Conservation (phyloP, 30 jellyfish, hydroid and myxozoan species). For the Rhopilema esculentum region DNA sequence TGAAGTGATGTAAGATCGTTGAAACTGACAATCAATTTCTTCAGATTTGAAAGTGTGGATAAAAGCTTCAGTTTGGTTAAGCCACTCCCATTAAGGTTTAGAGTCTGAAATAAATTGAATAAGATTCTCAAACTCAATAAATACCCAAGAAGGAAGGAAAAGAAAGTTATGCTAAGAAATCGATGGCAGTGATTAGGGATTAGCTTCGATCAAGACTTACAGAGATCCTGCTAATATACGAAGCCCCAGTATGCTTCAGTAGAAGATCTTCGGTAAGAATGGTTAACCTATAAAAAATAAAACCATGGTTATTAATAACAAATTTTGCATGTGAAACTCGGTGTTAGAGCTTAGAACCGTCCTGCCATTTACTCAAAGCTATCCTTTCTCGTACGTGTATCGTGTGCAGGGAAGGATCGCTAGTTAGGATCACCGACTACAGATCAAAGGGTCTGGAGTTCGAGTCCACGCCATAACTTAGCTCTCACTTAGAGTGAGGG, state of each 20-base stretch:
- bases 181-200: too few species aligned
- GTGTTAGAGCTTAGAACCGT: too few species aligned
- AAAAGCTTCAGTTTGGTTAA: conserved; percentile 73
- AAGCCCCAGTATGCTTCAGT: conserved; percentile 75
- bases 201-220: conserved; percentile 61
- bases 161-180: neutral
- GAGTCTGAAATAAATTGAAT: conserved; percentile 26
- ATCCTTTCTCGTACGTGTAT: too few species aligned
- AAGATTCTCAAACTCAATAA: neutral
- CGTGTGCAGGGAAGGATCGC: too few species aligned
- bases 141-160: neutral
- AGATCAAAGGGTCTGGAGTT: too few species aligned
- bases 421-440: too few species aligned
- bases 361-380: too few species aligned
- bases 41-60: conserved; percentile 50
- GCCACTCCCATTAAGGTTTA: conserved; percentile 89
- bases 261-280: conserved; percentile 82
- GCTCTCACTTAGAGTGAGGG: too few species aligned
- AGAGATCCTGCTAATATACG: conserved; percentile 55
- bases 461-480: too few species aligned
- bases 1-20: conserved; percentile 71
- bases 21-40: conserved; percentile 70
- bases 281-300: conserved; percentile 59
- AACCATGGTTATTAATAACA: neutral
- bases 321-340: too few species aligned